Conservation (phyloP, 2,797 vertebrate genomes). For the Pseudocheirus occidentalis region DNA sequence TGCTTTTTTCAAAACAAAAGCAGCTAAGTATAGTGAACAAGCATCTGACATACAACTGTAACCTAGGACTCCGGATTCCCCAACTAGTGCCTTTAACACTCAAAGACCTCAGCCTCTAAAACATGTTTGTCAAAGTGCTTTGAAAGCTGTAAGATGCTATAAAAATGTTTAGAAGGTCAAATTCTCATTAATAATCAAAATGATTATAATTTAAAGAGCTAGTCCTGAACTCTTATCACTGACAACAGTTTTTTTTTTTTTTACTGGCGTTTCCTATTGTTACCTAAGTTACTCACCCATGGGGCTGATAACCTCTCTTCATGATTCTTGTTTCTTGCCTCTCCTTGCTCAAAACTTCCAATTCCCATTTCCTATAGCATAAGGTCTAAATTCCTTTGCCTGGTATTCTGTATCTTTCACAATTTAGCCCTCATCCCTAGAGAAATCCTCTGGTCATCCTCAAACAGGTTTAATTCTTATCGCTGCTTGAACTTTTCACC, state of each 20-base stretch:
- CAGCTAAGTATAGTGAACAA: not conserved
- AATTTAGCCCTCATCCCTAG: not conserved
- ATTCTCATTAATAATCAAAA: not conserved
- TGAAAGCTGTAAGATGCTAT: not conserved
- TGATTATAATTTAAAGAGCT: not conserved
- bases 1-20: not conserved
- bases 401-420: not conserved
- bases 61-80: not conserved
- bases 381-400: not conserved
- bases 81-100: not conserved
- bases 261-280: not conserved
- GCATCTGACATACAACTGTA: not conserved
- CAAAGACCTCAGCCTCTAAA: not conserved
- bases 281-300: constrained; percentile 7
- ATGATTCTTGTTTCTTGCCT: not conserved
- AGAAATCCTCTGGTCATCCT: not conserved
- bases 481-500: not conserved
- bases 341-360: not conserved
- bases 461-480: not conserved
- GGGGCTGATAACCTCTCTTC: not conserved
- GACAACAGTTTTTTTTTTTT: too few species aligned
- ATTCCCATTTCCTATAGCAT: not conserved
- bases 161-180: not conserved
- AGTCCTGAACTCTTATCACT: not conserved
- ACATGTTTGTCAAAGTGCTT: not conserved